Evolutionary conservation across 1,140 invertebrate species (phyloP).

Genomic region (Heliconius congener): DNA sequence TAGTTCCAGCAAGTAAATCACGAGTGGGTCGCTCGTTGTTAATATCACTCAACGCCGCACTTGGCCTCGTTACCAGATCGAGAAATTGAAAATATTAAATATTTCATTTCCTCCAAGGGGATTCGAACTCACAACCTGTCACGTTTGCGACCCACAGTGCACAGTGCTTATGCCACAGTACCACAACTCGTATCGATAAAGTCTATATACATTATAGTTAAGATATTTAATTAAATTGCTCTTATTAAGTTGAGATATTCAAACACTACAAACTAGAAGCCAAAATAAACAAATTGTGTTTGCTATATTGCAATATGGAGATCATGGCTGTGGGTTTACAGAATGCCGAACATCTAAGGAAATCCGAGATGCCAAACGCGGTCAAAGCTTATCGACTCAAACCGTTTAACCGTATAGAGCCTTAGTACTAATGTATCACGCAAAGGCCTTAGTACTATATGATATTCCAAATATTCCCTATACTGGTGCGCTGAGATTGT

Average conservation of each 20-base stretch:
- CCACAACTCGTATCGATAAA: too few species aligned
- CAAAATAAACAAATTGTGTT: slow-evolving; percentile 4
- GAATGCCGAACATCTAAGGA: slow-evolving; percentile 12
- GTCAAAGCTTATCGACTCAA: slow-evolving; percentile 11
- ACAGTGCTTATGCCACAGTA: too few species aligned
- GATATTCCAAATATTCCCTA: neutral
- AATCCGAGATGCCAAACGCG: neutral
- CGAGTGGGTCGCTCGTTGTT: too few species aligned
- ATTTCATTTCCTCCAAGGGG: too few species aligned
- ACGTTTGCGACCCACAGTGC: too few species aligned
- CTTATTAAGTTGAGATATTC: neutral
- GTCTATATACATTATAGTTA: too few species aligned
- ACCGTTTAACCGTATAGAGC: slow-evolving; percentile 6
- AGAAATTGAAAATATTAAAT: too few species aligned
- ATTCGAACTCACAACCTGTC: too few species aligned
- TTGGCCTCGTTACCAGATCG: too few species aligned
- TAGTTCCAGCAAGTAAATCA: too few species aligned
- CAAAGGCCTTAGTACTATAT: neutral
- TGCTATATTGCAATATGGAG: slow-evolving; percentile 3
- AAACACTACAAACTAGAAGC: neutral
- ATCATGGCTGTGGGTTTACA: slow-evolving; percentile 2
- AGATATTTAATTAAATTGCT: too few species aligned
- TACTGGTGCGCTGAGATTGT: neutral
- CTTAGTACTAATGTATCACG: neutral
- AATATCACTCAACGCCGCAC: too few species aligned